phyloP scores from a whole-genome alignment of 2,113 vertebrate species.

The Pelusios castaneus region DNA sequence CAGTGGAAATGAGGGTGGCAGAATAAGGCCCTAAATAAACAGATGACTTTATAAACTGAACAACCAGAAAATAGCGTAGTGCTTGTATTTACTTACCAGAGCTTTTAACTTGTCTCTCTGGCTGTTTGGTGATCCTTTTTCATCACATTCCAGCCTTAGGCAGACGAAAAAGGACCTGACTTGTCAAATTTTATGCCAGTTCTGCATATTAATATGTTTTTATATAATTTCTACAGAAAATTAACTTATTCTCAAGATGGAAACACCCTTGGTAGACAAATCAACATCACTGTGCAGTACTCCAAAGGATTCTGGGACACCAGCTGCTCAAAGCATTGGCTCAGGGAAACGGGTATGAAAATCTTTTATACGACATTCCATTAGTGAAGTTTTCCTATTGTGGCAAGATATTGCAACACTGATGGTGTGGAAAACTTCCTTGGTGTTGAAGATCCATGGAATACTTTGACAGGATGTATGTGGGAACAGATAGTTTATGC shows the following conservation, averaged over 20 bases:
- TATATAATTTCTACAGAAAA: constrained; percentile 24
- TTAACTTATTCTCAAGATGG: constrained; percentile 61
- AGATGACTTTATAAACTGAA: not conserved
- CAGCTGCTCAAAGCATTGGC: constrained; percentile 37
- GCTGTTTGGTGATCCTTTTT: not conserved
- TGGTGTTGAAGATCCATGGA: not conserved
- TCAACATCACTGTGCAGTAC: constrained; percentile 39
- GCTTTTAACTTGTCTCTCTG: not conserved
- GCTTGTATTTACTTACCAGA: not conserved
- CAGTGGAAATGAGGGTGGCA: not conserved
- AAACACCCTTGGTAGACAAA: constrained; percentile 60
- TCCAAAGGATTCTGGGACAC: constrained; percentile 55
- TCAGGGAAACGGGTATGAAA: constrained; percentile 66
- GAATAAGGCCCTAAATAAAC: not conserved
- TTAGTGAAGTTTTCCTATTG: not conserved
- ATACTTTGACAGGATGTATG: not conserved
- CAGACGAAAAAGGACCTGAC: not conserved
- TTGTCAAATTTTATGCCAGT: not conserved
- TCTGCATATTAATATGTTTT: not conserved
- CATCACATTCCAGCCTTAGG: not conserved
- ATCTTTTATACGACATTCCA: not conserved
- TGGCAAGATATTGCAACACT: not conserved
- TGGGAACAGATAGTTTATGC: not conserved
- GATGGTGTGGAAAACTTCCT: not conserved
- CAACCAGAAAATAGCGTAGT: not conserved